phyloP scores from a whole-genome alignment of 1,140 invertebrate genomes.

The Hycleus cichorii region DNA sequence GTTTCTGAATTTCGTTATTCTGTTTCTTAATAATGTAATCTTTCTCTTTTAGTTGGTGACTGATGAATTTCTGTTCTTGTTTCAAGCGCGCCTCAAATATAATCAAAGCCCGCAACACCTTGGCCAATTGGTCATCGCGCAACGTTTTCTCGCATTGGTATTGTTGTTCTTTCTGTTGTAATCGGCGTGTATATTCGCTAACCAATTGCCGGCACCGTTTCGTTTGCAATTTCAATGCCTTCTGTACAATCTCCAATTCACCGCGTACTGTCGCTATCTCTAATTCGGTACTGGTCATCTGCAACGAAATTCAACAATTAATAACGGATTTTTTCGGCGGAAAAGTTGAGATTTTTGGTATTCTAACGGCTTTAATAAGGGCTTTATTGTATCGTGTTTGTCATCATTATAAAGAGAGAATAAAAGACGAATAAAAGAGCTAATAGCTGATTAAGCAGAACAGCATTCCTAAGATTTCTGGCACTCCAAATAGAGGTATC shows the following conservation, averaged over 20 bases:
- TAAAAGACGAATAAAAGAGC: not conserved
- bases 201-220: conserved; percentile 50
- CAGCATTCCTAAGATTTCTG: conserved; percentile 21
- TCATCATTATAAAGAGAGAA: too few species aligned
- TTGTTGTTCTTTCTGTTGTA: conserved; percentile 53
- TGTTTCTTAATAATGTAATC: conserved; percentile 63
- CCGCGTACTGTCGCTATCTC: conserved; percentile 47
- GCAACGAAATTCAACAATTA: conserved; percentile 38
- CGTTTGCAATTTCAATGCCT: conserved; percentile 56
- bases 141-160: conserved; percentile 52
- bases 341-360: too few species aligned
- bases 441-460: conserved; percentile 19
- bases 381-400: too few species aligned
- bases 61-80: conserved; percentile 66
- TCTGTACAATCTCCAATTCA: conserved; percentile 55
- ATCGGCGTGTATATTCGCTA: conserved; percentile 50
- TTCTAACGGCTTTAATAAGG: too few species aligned
- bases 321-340: not conserved
- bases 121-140: conserved; percentile 58
- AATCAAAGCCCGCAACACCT: conserved; percentile 59
- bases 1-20: conserved; percentile 57
- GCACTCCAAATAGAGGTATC: not conserved
- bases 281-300: conserved; percentile 51
- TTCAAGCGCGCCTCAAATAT: conserved; percentile 62
- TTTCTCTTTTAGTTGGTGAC: conserved; percentile 58